These are phyloP conservation scores for Standfussiana lucernea DNA, from an alignment of 2,888 invertebrate genomes.

Conservation along the genomic window DNA sequence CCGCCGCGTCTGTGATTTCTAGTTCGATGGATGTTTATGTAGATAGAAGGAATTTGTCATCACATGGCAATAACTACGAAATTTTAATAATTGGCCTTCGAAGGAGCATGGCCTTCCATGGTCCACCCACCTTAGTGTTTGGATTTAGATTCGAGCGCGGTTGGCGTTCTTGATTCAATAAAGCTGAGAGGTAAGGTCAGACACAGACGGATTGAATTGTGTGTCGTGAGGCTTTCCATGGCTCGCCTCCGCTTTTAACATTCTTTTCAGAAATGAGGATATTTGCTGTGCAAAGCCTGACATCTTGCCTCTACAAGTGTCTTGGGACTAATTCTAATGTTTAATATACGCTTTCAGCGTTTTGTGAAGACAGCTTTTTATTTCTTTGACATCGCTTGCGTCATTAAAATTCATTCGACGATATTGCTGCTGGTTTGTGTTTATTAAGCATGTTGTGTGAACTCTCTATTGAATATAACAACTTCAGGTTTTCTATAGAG, in stretches of 20 bases:
- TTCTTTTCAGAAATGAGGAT: slow-evolving; percentile 62
- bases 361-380: slow-evolving; percentile 50
- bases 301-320: slow-evolving; percentile 54
- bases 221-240: slow-evolving; percentile 69
- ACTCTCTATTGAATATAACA: slow-evolving; percentile 16
- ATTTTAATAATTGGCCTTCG: too few relatives aligned
- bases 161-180: slow-evolving; percentile 73
- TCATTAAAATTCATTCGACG: slow-evolving; percentile 54
- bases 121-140: too few relatives aligned
- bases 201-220: slow-evolving; percentile 75
- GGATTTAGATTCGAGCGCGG: slow-evolving; percentile 69
- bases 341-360: slow-evolving; percentile 48
- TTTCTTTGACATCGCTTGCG: slow-evolving; percentile 40
- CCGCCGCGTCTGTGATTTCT: too few relatives aligned
- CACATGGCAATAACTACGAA: too few relatives aligned
- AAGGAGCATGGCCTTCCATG: too few relatives aligned
- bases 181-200: slow-evolving; percentile 68
- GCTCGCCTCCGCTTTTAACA: slow-evolving; percentile 56
- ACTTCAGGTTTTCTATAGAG: not conserved
- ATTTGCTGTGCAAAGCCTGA: slow-evolving; percentile 60
- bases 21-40: too few relatives aligned
- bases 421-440: slow-evolving; percentile 14
- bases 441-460: slow-evolving; percentile 28
- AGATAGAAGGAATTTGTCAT: too few relatives aligned
- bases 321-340: slow-evolving; percentile 65